Evolutionary conservation across 1,140 invertebrate genomes (phyloP).

Genomic region (Steinernema feltiae): DNA sequence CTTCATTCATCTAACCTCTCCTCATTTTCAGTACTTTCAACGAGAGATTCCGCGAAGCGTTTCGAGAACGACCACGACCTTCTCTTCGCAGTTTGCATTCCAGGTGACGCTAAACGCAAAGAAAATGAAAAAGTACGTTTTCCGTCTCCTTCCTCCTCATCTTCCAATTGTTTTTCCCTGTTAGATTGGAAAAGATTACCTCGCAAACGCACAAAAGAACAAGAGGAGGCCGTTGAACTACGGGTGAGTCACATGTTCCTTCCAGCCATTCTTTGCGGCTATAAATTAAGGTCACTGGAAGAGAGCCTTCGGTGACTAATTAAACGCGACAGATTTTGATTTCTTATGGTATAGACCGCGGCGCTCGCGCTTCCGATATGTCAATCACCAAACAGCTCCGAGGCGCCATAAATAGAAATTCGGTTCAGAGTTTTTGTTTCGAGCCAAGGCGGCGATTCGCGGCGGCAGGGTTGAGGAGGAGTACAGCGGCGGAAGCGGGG

Average conservation of each 20-base stretch:
- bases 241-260: slow-evolving; percentile 68
- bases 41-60: slow-evolving; percentile 81
- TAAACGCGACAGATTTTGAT: background rate
- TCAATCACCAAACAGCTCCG: too few relatives aligned
- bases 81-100: slow-evolving; percentile 79
- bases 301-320: background rate
- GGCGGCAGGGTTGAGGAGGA: too few relatives aligned
- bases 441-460: too few relatives aligned
- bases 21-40: slow-evolving; percentile 84
- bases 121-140: slow-evolving; percentile 82
- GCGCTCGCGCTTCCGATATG: background rate
- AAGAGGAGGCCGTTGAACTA: slow-evolving; percentile 92
- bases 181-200: slow-evolving; percentile 88
- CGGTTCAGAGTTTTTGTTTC: too few relatives aligned
- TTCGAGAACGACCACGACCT: slow-evolving; percentile 83
- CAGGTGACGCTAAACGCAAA: slow-evolving; percentile 87
- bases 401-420: too few relatives aligned
- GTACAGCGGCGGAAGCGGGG: too few relatives aligned
- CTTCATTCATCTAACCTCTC: too few relatives aligned
- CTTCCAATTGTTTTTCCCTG: slow-evolving; percentile 23
- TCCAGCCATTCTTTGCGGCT: too few relatives aligned
- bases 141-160: background rate
- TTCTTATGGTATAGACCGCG: background rate
- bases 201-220: slow-evolving; percentile 93
- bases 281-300: background rate